Conservation (phyloP, 2,113 vertebrate genomes). For the Steatornis caripensis region DNA sequence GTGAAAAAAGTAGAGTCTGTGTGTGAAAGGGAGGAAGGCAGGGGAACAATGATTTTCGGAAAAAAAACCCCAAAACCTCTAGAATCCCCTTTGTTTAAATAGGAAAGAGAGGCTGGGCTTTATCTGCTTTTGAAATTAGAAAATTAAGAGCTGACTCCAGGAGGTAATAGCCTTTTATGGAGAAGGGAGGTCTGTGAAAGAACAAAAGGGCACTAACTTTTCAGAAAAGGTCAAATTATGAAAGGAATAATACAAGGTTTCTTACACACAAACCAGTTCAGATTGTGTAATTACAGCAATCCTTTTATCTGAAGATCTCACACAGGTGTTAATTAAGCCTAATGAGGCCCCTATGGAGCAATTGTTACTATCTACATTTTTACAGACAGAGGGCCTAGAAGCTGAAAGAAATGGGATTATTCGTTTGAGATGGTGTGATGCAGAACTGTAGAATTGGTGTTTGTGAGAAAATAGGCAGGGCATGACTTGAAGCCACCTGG, state of each 20-base stretch:
- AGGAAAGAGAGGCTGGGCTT: background rate
- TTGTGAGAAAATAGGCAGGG: background rate
- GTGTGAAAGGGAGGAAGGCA: background rate
- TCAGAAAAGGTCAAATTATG: background rate
- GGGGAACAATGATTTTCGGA: background rate
- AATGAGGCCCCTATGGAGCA: slow-evolving; percentile 9
- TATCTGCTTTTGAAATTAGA: background rate
- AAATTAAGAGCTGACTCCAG: background rate
- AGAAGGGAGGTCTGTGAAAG: background rate
- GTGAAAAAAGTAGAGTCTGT: background rate
- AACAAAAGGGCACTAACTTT: background rate
- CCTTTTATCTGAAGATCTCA: slow-evolving; percentile 19
- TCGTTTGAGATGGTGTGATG: background rate
- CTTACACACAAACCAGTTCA: background rate
- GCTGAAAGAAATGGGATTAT: background rate
- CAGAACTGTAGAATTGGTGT: background rate
- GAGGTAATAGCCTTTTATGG: background rate
- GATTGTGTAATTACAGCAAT: slow-evolving; percentile 12
- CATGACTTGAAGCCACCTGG: background rate
- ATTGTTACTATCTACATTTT: slow-evolving; percentile 6
- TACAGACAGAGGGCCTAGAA: background rate
- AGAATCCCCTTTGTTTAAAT: background rate
- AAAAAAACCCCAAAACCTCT: background rate
- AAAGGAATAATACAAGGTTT: background rate
- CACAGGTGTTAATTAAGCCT: slow-evolving; percentile 44